Evolutionary conservation across 2,888 invertebrate species (phyloP), one percentile per base, ranked within the genome.

Genomic region (Kryphioiulus occultus): DNA sequence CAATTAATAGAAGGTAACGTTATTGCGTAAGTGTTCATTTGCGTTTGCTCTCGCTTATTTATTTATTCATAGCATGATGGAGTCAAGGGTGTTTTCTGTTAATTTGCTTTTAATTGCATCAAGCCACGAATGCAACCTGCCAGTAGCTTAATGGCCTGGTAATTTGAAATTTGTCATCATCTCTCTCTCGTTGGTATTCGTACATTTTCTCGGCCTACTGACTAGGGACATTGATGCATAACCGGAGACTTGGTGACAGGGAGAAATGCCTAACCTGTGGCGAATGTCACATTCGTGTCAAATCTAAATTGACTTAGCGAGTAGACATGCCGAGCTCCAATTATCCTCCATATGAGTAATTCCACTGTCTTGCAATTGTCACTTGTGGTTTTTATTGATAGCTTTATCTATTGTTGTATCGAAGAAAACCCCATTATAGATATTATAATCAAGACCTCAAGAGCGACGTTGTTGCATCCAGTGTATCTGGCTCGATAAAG

Each of bases 261-360:
- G 53, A 59, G n/a, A 59, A 59, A 59, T 59, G 53, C 53, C 53
- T n/a, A 59, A 59, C 53, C 53, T 59, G 53, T 59, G 53, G 53
- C 53, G n/a, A 59, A 59, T 59, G 53, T 59, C 53, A 59, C 53
- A n/a, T 59, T 59, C n/a, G n/a, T 59, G 53, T 59, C 53, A 59
- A 59, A 59, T 59, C 53, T n/a, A 59, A 59, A 59, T 59, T 59
- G 53, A 59, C 53, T 59, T n/a, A n/a, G 53, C n/a, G n/a, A 59
- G 17, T n/a, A 59, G 53, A 17, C 53, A 59, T 59, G n/a, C 53
- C n/a, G n/a, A 59, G 53, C 19, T 59, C 5, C 53, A 59, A 59
- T 59, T 59, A 59, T 59, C n/a, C n/a, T 59, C 19, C 17, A n/a
- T 59, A n/a, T n/a, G n/a, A 59, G 53, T n/a, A 59, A 44, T 44